Evolutionary conservation across 2,113 vertebrate species (phyloP), one percentile per base, ranked within the genome.

Genomic region (Alethe castanea): DNA sequence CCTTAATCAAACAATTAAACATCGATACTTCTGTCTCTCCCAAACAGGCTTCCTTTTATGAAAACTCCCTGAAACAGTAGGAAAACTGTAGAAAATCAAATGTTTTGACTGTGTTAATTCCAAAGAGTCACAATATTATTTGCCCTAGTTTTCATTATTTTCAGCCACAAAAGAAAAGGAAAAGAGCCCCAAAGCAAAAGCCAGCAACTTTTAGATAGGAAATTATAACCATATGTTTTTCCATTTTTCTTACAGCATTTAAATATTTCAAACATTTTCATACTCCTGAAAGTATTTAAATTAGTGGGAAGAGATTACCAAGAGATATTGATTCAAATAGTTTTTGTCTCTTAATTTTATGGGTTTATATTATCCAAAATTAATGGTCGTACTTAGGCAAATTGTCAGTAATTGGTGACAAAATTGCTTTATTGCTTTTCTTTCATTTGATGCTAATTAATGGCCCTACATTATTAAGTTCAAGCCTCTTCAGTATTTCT

Each of bases 391-490:
- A 88, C 93, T 97, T 98, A 95, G 83, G 88, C 94, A 98, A 98
- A 98, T 98, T 98, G 96, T 95, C 96, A 96, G 96, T 98, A 98
- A 98, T 97, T 98, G 96, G 92, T 97, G 93, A 97, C 96, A 97
- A 95, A 98, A 98, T 96, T 97, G 95, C 94, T 96, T 97, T 97
- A 98, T 98, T 98, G 97, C 97, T 98, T 98, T 98, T 94, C 97
- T 96, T 97, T 98, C 96, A 83, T 95, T 95, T 97, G 90, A 95
- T 96, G 88, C 84, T 97, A 97, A 98, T 98, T 97, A 97, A 97
- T 96, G 86, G 56, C 86, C 59, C 78, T 92, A 73, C 73, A 70
- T 72, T 97, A 96, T 95, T 93, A 97, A 96, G 94, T 92, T 82
- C 80, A 94, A 85, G 38, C 33, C 22, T 86, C 74, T 90, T 95